Evolutionary conservation across 2,797 vertebrate genomes (phyloP).

Genomic region (Peromyscus attwateri): DNA sequence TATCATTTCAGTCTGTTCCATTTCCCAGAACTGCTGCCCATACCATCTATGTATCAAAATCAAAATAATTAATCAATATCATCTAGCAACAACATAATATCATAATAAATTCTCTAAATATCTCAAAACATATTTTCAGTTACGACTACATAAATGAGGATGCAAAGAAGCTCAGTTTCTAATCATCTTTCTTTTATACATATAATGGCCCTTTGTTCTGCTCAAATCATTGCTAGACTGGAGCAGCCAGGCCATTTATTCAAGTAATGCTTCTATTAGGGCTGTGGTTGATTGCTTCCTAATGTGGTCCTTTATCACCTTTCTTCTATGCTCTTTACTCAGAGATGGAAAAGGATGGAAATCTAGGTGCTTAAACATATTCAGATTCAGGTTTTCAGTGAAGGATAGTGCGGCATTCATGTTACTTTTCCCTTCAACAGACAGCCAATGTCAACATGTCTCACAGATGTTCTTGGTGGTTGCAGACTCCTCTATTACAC

Average conservation of each 20-base stretch:
- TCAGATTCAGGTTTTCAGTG: not conserved
- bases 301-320: not conserved
- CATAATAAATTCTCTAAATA: not conserved
- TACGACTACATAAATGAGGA: not conserved
- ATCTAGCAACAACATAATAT: not conserved
- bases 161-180: not conserved
- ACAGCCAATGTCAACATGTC: not conserved
- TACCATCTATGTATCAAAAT: not conserved
- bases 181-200: not conserved
- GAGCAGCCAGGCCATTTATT: not conserved
- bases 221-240: not conserved
- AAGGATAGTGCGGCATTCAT: not conserved
- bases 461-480: not conserved
- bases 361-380: not conserved
- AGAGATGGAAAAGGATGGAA: not conserved
- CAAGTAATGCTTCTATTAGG: not conserved
- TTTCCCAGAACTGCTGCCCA: not conserved
- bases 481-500: not conserved
- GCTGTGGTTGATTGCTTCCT: not conserved
- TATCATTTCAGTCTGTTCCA: not conserved
- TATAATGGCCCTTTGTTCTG: not conserved
- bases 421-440: too few relatives aligned
- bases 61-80: not conserved
- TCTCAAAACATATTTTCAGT: not conserved
- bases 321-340: not conserved